A percentile compares a stretch with the other conserved stretches of the same genome.
Conservation (phyloP, 2,113 vertebrate genomes). For the Fulmarus glacialis region DNA sequence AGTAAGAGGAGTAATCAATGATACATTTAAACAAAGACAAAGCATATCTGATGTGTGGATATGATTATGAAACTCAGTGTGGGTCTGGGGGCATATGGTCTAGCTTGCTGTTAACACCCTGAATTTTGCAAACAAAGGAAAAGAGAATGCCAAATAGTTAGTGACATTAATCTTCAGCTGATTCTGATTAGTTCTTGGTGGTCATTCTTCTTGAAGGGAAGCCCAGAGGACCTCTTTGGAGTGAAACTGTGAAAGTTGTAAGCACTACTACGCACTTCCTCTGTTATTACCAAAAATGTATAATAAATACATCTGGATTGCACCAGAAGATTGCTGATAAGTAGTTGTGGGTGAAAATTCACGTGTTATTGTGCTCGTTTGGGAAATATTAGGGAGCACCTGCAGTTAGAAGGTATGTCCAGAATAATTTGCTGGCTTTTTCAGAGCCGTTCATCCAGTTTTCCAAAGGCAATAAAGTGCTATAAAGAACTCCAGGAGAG, state of each 20-base stretch:
- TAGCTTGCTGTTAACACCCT: background rate
- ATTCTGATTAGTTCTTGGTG: background rate
- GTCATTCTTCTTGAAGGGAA: background rate
- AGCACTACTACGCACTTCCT: background rate
- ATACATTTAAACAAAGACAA: background rate
- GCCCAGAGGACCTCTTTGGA: background rate
- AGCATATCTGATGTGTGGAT: background rate
- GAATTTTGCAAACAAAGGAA: background rate
- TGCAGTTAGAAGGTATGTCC: background rate
- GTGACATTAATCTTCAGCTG: too few species aligned
- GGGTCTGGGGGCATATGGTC: background rate
- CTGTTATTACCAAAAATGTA: background rate
- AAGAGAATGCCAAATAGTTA: background rate
- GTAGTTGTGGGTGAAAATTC: background rate
- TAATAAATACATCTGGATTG: background rate
- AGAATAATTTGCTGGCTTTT: conserved; percentile 9
- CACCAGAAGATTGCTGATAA: background rate
- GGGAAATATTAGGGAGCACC: background rate
- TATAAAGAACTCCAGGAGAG: background rate
- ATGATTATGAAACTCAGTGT: background rate
- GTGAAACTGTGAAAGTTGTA: background rate
- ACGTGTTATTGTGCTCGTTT: background rate
- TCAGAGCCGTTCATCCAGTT: background rate
- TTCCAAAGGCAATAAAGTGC: background rate
- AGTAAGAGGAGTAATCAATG: background rate